A percentile compares a stretch with the other conserved stretches of the same genome.
These are phyloP conservation scores for Helicorthomorpha holstii DNA, from an alignment of 1,140 invertebrate species.

Conservation along the genomic window DNA sequence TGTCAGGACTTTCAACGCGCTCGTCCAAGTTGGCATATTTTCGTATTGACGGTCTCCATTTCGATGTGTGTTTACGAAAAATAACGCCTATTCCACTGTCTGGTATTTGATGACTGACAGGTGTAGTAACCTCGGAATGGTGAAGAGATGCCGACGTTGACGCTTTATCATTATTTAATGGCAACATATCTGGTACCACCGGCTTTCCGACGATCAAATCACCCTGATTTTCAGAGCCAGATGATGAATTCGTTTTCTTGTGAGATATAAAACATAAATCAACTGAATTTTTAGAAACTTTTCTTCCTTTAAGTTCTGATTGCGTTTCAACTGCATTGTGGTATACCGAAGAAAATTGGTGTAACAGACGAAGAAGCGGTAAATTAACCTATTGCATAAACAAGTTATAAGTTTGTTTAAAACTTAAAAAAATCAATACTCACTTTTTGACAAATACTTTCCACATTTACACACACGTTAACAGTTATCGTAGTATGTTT, in stretches of 20 bases:
- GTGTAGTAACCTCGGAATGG: conserved; percentile 4
- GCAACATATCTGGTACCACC: neutral
- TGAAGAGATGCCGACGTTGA: neutral
- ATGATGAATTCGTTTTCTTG: conserved; percentile 9
- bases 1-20: conserved; percentile 6
- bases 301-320: conserved; percentile 53
- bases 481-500: conserved; percentile 74
- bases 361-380: conserved; percentile 75
- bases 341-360: conserved; percentile 95
- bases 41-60: conserved; percentile 11
- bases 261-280: neutral
- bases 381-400: conserved; percentile 42
- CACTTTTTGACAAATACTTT: conserved; percentile 75
- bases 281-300: conserved; percentile 2
- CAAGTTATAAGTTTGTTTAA: conserved; percentile 7
- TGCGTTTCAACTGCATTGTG: conserved; percentile 91
- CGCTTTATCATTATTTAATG: neutral
- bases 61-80: conserved; percentile 12
- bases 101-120: conserved; percentile 6
- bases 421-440: conserved; percentile 5
- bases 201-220: no score
- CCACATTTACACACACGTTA: conserved; percentile 68
- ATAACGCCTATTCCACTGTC: conserved; percentile 8
- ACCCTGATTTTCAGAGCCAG: conserved; percentile 13
- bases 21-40: conserved; percentile 15